Evolutionary conservation across 2,888 invertebrate species (phyloP).

Genomic region (Cloeon dipterum): DNA sequence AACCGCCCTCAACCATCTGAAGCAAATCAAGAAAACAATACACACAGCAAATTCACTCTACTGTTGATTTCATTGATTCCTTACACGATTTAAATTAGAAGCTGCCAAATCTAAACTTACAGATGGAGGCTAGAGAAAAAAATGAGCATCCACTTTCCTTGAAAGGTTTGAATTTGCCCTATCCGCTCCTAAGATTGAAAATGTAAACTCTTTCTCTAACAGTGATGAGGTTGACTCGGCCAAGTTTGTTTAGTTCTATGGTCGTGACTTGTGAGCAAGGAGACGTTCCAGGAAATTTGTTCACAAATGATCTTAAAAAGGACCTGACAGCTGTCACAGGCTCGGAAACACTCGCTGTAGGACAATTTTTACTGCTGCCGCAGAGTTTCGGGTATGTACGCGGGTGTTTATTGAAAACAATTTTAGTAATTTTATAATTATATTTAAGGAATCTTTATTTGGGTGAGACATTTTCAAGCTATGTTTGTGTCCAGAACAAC

Average conservation of each 20-base stretch:
- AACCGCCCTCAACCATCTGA: too few relatives aligned
- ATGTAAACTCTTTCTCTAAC: too few relatives aligned
- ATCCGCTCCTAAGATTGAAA: too few relatives aligned
- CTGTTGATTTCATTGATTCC: too few relatives aligned
- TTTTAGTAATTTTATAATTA: neutral
- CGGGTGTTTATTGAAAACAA: neutral
- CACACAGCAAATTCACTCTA: too few relatives aligned
- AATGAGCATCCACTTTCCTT: slow-evolving; percentile 35
- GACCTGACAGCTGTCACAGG: slow-evolving; percentile 67
- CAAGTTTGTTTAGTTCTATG: slow-evolving; percentile 60
- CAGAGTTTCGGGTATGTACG: slow-evolving; percentile 72
- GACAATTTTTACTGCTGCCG: slow-evolving; percentile 77
- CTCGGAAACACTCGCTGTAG: slow-evolving; percentile 60
- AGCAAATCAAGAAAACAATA: too few relatives aligned
- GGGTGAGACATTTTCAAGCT: slow-evolving; percentile 95
- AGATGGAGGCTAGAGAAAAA: slow-evolving; percentile 33
- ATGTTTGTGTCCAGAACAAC: slow-evolving; percentile 92
- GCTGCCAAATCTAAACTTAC: too few relatives aligned
- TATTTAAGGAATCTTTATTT: slow-evolving; percentile 66
- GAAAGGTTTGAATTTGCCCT: slow-evolving; percentile 23
- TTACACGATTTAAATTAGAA: too few relatives aligned
- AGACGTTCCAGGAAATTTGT: slow-evolving; percentile 61
- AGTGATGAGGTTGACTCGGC: slow-evolving; percentile 90
- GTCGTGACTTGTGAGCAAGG: slow-evolving; percentile 65
- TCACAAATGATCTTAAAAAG: slow-evolving; percentile 52